Conservation (phyloP, 1,140 invertebrate genomes). For the Nixonia krombeini region DNA sequence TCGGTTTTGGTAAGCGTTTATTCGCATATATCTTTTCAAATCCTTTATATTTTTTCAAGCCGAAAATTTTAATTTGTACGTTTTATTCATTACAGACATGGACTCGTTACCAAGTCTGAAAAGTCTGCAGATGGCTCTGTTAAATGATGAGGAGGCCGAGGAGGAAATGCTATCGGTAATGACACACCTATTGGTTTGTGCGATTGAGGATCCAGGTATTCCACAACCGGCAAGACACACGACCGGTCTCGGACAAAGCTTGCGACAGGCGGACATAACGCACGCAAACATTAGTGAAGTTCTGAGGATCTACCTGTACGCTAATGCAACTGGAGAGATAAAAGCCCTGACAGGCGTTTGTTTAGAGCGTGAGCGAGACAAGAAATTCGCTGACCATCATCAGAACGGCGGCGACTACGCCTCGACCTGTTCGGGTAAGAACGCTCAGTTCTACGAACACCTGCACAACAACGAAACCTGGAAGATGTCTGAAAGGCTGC, state of each 20-base stretch:
- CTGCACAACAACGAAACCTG: constrained; percentile 83
- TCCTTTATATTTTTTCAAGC: too few relatives aligned
- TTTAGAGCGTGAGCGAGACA: constrained; percentile 83
- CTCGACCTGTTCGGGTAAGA: constrained; percentile 78
- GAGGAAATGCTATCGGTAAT: constrained; percentile 90
- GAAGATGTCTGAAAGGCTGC: constrained; percentile 81
- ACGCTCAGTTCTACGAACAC: constrained; percentile 82
- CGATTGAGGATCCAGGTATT: constrained; percentile 95
- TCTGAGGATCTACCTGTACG: constrained; percentile 89
- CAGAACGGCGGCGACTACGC: constrained; percentile 79
- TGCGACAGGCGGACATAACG: constrained; percentile 92
- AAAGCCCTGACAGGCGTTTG: constrained; percentile 84
- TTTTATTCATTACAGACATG: too few relatives aligned
- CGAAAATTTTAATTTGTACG: too few relatives aligned
- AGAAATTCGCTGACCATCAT: constrained; percentile 83
- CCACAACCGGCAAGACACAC: constrained; percentile 89
- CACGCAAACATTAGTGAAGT: constrained; percentile 94
- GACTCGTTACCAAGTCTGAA: constrained; percentile 89
- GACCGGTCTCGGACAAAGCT: constrained; percentile 89
- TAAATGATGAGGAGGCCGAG: constrained; percentile 88
- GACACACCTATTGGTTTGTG: constrained; percentile 91
- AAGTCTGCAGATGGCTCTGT: constrained; percentile 86
- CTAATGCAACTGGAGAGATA: constrained; percentile 87
- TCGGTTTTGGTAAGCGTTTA: constrained; percentile 86
- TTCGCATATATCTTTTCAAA: constrained; percentile 8